Base-by-base conservation (phyloP, 2,113 vertebrate species). In the Aptenodytes forsteri region DNA sequence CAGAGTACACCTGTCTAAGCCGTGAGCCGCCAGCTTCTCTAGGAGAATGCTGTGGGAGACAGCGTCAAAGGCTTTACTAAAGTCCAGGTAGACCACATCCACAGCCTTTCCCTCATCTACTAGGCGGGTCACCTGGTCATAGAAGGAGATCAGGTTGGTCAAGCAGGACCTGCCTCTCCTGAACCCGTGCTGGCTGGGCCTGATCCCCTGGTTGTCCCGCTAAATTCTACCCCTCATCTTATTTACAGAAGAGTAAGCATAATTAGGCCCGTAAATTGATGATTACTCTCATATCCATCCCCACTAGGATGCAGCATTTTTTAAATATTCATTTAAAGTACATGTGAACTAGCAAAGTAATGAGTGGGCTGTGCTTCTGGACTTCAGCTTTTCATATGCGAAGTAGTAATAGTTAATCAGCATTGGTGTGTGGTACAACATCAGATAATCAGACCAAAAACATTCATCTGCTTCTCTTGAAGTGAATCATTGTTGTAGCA, bases 371-470 rank as follows among this genome's bases (percentile, higher is more conserved):
- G 72, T 38, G 13, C 69, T 94, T 84, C 91, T 96, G 94, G 97
- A 93, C 95, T 89, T 93, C 54, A 32, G 69, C 79, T 90, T 94
- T 95, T 96, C 94, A 81, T 92, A 83, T 93, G 92, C 92, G 90
- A 92, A 93, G 27, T 6, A 55, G 50, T 89, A 93, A 81, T 87
- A 90, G 94, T 93, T 95, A 92, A 94, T 97, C 76, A 94, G 69
- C 85, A 55, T 36, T 61, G 80, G 27, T 80, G 16, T 95, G 93
- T 97, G 85, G 90, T 71, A 47, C 85, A 93, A 93, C 94, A 96
- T 92, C 80, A 95, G 89, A 92, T 84, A 94, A 87, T 94, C 89
- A 96, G 80, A 95, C 80, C 89, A 94, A 78, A 96, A 94, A 36
- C 95, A 93, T 91, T 93, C 91, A 91, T 94, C 93, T 96, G 91